These are phyloP conservation scores for Caerostris extrusa DNA, from an alignment of 1,140 invertebrate genomes.

Conservation along the genomic window DNA sequence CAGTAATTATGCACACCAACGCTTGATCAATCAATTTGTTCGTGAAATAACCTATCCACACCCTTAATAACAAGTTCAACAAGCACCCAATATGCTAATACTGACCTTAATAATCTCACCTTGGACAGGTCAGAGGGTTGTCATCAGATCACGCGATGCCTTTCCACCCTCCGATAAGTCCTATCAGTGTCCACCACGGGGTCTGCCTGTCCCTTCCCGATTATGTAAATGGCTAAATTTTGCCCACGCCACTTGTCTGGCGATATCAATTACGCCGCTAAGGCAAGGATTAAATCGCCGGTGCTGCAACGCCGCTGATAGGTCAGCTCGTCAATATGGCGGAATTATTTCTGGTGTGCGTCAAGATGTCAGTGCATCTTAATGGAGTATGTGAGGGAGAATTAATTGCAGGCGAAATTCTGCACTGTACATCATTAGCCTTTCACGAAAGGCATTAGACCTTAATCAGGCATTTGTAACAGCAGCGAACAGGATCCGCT, in stretches of 20 bases:
- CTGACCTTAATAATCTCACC: not conserved
- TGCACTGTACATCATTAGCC: slow-evolving; percentile 1
- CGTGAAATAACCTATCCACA: no score
- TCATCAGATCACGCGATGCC: not conserved
- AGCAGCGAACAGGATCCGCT: not conserved
- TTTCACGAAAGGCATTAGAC: not conserved
- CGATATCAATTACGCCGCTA: slow-evolving; percentile 12
- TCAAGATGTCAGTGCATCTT: slow-evolving; percentile 6
- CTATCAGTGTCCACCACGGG: not conserved
- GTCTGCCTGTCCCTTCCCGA: not conserved
- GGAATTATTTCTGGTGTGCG: not conserved
- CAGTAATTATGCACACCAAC: no score
- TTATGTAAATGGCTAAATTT: slow-evolving; percentile 23
- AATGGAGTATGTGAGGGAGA: slow-evolving; percentile 17
- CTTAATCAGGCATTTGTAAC: not conserved
- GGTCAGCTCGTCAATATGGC: not conserved
- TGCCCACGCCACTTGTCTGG: not conserved
- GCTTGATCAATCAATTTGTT: no score
- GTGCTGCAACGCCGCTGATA: not conserved
- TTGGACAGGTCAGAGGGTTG: not conserved
- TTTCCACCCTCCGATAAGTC: not conserved
- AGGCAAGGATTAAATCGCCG: not conserved
- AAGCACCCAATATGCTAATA: no score
- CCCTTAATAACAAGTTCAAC: no score
- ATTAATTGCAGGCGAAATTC: not conserved